A percentile compares a stretch with the other conserved stretches of the same genome.
Evolutionary conservation across 2,888 invertebrate genomes (phyloP).

Genomic region (Abrostola tripartita): DNA sequence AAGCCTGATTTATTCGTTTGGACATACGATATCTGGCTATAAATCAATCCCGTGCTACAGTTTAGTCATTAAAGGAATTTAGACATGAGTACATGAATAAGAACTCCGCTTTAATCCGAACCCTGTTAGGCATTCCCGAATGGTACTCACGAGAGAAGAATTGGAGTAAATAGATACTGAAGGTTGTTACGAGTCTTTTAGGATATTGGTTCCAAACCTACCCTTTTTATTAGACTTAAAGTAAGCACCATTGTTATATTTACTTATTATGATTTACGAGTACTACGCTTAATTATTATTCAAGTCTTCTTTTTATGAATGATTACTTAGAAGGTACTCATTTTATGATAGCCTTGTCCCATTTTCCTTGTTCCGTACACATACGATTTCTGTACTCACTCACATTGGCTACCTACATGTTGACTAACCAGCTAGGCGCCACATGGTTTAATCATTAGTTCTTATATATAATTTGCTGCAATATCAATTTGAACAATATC

Average conservation of each 20-base stretch:
- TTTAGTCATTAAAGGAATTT: too few species aligned
- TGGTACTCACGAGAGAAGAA: too few species aligned
- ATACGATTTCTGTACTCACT: slow-evolving; percentile 9
- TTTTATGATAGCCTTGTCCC: slow-evolving; percentile 42
- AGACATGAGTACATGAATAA: too few species aligned
- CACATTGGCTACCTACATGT: slow-evolving; percentile 13
- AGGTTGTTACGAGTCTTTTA: not conserved
- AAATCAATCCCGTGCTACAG: too few species aligned
- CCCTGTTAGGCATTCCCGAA: too few species aligned
- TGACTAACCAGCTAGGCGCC: slow-evolving; percentile 23
- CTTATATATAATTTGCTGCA: slow-evolving; percentile 3
- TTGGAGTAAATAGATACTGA: too few species aligned
- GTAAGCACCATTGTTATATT: too few species aligned
- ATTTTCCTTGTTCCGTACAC: slow-evolving; percentile 54
- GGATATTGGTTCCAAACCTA: not conserved
- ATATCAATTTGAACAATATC: slow-evolving; percentile 5
- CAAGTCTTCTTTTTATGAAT: slow-evolving; percentile 20
- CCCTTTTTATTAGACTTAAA: not conserved
- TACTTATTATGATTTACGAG: not conserved
- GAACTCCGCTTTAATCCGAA: too few species aligned
- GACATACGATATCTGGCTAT: too few species aligned
- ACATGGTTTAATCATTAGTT: slow-evolving; percentile 3
- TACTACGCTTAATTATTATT: not conserved
- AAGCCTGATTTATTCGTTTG: too few species aligned
- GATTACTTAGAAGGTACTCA: slow-evolving; percentile 29